A percentile compares a stretch with the other conserved stretches of the same genome.
Conservation (phyloP, 2,113 vertebrate genomes). For the Amia ocellicauda region DNA sequence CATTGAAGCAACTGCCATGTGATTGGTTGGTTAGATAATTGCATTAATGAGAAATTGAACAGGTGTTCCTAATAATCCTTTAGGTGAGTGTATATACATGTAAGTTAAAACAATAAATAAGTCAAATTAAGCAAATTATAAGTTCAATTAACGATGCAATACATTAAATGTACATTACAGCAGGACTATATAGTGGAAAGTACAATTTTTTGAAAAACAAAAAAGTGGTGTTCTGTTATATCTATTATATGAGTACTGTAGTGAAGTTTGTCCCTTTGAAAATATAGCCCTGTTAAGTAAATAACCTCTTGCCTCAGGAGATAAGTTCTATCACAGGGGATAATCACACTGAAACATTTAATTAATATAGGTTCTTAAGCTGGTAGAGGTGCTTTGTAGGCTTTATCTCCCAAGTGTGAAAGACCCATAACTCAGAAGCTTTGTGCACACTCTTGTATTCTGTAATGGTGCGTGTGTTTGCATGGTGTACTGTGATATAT, state of each 20-base stretch:
- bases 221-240: too few relatives aligned
- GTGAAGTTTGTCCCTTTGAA: not conserved
- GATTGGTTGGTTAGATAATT: too few relatives aligned
- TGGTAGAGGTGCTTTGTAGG: not conserved
- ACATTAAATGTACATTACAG: too few relatives aligned
- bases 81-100: too few relatives aligned
- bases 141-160: too few relatives aligned
- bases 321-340: not conserved
- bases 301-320: not conserved
- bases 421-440: slow-evolving; percentile 7
- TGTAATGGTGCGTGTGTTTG: not conserved
- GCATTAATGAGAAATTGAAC: too few relatives aligned
- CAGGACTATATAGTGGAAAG: too few relatives aligned
- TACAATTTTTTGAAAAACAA: too few relatives aligned
- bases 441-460: not conserved
- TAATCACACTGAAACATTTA: slow-evolving; percentile 8
- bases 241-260: not conserved
- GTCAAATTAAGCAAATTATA: too few relatives aligned
- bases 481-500: not conserved
- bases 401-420: slow-evolving; percentile 6
- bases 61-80: too few relatives aligned
- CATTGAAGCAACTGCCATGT: too few relatives aligned
- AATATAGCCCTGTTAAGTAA: slow-evolving; percentile 6
- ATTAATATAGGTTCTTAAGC: slow-evolving; percentile 7
- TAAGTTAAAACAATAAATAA: too few relatives aligned